Conservation (phyloP, 2,113 vertebrate genomes). For the Sciurus niger region DNA sequence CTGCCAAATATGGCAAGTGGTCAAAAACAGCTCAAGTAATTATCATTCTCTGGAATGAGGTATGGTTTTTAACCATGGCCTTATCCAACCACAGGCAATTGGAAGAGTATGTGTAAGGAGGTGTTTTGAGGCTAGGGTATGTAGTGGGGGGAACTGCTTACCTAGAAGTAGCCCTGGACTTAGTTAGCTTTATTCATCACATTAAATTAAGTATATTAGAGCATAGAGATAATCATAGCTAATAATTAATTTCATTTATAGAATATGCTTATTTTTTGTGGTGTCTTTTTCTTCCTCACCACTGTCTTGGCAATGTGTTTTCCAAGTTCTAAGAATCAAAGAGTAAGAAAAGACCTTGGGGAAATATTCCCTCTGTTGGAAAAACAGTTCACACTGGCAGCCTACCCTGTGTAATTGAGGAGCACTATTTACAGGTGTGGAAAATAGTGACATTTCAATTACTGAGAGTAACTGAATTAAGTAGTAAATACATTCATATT, state of each 20-base stretch:
- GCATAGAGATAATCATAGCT: neutral
- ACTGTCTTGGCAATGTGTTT: neutral
- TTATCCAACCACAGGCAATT: neutral
- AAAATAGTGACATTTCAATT: neutral
- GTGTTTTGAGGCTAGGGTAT: accelerated
- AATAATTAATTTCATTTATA: neutral
- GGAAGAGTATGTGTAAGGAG: no score
- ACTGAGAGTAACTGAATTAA: neutral
- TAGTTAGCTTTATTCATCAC: neutral
- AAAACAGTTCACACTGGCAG: neutral
- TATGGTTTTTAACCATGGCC: neutral
- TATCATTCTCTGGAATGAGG: neutral
- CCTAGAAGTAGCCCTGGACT: neutral
- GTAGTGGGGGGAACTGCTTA: neutral
- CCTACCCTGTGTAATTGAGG: neutral
- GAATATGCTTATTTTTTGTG: neutral
- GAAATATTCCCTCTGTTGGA: neutral
- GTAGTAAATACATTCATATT: neutral
- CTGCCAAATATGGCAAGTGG: neutral
- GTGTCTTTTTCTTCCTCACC: neutral
- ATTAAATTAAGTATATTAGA: neutral
- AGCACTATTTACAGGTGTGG: neutral
- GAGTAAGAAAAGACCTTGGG: neutral
- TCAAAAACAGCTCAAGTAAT: neutral
- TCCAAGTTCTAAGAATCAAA: neutral